Percentiles rank a stretch among this genome's conserved stretches.
Evolutionary conservation across 2,797 vertebrate genomes (phyloP).

Genomic region (Microctenopoma lineatum): DNA sequence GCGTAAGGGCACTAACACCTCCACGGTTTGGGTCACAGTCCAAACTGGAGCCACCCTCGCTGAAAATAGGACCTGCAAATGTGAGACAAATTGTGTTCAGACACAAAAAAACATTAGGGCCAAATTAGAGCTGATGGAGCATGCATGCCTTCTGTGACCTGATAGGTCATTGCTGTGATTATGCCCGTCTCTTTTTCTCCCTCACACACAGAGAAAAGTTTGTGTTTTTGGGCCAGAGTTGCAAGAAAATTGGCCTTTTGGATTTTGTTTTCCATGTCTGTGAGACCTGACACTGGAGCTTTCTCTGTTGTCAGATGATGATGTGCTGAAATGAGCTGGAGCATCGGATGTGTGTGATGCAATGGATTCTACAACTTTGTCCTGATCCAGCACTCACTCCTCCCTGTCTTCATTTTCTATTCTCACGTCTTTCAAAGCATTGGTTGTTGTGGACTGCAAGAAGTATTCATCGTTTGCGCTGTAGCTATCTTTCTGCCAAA

Average conservation of each 20-base stretch:
- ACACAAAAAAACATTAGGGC: conserved; percentile 12
- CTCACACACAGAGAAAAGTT: conserved; percentile 36
- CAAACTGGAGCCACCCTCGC: not conserved
- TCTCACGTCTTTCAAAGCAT: conserved; percentile 41
- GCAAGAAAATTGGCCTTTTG: conserved; percentile 57
- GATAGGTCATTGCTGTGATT: conserved; percentile 42
- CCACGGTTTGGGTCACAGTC: not conserved
- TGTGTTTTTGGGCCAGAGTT: conserved; percentile 44
- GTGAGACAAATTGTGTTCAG: conserved; percentile 25
- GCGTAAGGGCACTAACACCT: not conserved
- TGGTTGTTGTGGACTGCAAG: conserved; percentile 20
- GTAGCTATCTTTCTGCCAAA: conserved; percentile 4
- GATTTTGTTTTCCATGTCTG: conserved; percentile 53
- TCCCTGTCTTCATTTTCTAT: conserved; percentile 39
- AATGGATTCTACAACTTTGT: conserved; percentile 30
- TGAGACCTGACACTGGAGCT: conserved; percentile 54
- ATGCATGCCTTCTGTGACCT: conserved; percentile 39
- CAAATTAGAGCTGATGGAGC: conserved; percentile 45
- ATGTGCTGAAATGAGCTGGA: conserved; percentile 67
- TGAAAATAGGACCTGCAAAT: conserved; percentile 16
- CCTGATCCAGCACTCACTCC: conserved; percentile 25
- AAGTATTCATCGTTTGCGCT: conserved; percentile 17
- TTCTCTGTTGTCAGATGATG: conserved; percentile 58
- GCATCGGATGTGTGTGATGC: conserved; percentile 37
- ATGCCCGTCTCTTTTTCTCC: conserved; percentile 3